Evolutionary conservation across 2,113 vertebrate species (phyloP).

Genomic region (Nibea coibor): DNA sequence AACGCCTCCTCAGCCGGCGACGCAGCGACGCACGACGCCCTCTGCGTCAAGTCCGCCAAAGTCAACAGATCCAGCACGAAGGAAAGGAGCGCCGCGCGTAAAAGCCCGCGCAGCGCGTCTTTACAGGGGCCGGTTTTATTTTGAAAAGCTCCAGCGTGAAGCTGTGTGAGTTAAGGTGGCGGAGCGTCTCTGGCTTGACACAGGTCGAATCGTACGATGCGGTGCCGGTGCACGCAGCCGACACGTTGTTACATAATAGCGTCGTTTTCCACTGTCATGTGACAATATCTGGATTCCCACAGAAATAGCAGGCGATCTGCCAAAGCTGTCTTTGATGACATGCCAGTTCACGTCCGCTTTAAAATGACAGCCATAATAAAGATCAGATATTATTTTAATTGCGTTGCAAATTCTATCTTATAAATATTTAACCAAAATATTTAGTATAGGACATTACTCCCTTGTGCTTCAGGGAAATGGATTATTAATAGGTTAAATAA

Average conservation of each 20-base stretch:
- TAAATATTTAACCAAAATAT: too few species aligned
- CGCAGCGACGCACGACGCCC: constrained; percentile 69
- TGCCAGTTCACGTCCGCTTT: neutral
- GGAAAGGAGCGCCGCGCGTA: fast-evolving
- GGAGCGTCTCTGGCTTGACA: neutral
- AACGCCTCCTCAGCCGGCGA: constrained; percentile 77
- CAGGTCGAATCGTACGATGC: constrained; percentile 64
- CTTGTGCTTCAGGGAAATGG: neutral
- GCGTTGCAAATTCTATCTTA: too few species aligned
- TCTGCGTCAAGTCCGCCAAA: constrained; percentile 42
- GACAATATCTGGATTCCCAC: constrained; percentile 54
- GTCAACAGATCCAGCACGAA: neutral
- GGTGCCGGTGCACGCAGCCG: constrained; percentile 36
- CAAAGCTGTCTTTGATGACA: neutral
- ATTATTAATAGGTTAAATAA: neutral
- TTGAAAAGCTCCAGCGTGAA: neutral
- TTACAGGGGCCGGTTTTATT: neutral
- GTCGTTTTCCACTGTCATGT: constrained; percentile 64
- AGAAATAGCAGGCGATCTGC: constrained; percentile 14
- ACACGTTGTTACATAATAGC: constrained; percentile 75
- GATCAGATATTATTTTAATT: neutral
- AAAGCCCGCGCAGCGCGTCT: fast-evolving
- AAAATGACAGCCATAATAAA: neutral
- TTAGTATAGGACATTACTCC: too few species aligned
- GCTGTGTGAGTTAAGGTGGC: fast-evolving